phyloP scores from a whole-genome alignment of 2,113 vertebrate genomes.

The Megaceryle torquata region DNA sequence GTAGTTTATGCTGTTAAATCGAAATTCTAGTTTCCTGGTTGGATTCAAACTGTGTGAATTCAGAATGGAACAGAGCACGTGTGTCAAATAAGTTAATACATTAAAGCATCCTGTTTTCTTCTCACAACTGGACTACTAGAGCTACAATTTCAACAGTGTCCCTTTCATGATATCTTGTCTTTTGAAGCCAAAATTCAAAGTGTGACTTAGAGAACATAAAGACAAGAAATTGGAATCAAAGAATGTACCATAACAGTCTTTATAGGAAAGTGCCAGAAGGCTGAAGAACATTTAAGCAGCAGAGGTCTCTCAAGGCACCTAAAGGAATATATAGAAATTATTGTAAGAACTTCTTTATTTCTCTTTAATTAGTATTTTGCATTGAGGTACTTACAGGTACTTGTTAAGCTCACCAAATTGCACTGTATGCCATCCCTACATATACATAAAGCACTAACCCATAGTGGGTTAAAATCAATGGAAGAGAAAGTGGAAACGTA shows the following conservation, averaged over 20 bases:
- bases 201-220: constrained; percentile 1
- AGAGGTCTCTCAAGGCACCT: not conserved
- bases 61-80: not conserved
- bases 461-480: not conserved
- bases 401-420: not conserved
- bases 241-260: not conserved
- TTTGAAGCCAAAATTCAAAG: constrained; percentile 45
- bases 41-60: not conserved
- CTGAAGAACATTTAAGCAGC: not conserved
- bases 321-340: not conserved
- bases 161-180: not conserved
- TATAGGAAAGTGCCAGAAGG: not conserved
- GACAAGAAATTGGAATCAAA: not conserved
- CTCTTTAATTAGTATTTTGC: not conserved
- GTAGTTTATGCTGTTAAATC: not conserved
- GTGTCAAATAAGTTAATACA: constrained; percentile 14
- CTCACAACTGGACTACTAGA: not conserved
- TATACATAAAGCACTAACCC: not conserved
- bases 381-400: not conserved
- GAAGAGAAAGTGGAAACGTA: not conserved
- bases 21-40: constrained; percentile 15
- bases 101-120: constrained; percentile 32
- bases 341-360: not conserved
- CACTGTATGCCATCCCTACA: not conserved
- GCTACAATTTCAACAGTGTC: constrained; percentile 13